A percentile compares a stretch with the other conserved stretches of the same genome.
These are phyloP conservation scores for Cryptocheilus praepositus DNA, from an alignment of 2,888 invertebrate genomes.

Conservation along the genomic window DNA sequence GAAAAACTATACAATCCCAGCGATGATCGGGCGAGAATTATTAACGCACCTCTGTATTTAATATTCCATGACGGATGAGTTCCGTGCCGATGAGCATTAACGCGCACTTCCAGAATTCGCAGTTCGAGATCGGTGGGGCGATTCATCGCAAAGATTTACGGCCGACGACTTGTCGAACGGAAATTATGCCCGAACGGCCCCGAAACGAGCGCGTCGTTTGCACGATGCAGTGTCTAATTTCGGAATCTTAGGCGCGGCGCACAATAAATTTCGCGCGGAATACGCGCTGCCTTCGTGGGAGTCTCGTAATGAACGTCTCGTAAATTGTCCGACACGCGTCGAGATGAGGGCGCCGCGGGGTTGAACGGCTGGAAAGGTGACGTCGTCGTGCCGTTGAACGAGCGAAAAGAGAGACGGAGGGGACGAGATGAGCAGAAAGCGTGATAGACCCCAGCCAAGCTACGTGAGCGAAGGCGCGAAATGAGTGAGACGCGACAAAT, in stretches of 20 bases:
- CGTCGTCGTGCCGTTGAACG: background rate
- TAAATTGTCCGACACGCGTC: slow-evolving; percentile 28
- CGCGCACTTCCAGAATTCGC: too few species aligned
- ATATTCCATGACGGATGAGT: too few species aligned
- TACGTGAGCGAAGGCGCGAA: background rate
- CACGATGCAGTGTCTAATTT: background rate
- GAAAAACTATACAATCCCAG: too few species aligned
- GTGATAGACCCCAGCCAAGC: background rate
- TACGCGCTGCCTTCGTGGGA: slow-evolving; percentile 3
- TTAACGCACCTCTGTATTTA: too few species aligned
- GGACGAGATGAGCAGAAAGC: slow-evolving; percentile 4
- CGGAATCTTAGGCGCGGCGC: slow-evolving; percentile 2
- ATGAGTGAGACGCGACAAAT: too few species aligned
- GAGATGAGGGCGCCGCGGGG: background rate
- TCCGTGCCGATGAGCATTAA: too few species aligned
- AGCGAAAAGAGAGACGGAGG: background rate
- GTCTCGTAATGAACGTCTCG: slow-evolving; percentile 28
- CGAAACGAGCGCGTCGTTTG: too few species aligned
- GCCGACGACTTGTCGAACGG: too few species aligned
- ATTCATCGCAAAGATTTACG: too few species aligned
- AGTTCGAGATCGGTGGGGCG: too few species aligned
- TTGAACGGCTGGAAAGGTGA: background rate
- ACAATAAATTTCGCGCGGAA: slow-evolving; percentile 7
- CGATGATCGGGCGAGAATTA: too few species aligned
- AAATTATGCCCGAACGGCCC: too few species aligned